A percentile compares a stretch with the other conserved stretches of the same genome.
These are phyloP conservation scores for Aphidoletes aphidimyza DNA, from an alignment of 2,888 invertebrate genomes.

Conservation along the genomic window DNA sequence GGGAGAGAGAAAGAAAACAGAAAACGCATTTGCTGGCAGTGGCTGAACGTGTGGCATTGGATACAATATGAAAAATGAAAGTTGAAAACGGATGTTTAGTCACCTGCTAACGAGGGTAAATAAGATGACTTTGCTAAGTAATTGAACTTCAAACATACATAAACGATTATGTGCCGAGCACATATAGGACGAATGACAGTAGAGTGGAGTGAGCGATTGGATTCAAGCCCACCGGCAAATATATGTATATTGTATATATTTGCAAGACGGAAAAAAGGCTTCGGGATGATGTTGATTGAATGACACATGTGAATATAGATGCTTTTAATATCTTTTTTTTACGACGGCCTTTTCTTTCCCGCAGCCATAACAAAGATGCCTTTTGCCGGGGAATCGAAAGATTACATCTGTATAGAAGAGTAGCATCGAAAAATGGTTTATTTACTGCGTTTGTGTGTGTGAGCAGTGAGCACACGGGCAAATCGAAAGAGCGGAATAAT, in stretches of 20 bases:
- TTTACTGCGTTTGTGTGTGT: too few species aligned
- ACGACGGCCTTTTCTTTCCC: conserved; percentile 3
- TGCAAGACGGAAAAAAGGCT: neutral
- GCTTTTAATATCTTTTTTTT: conserved; percentile 35
- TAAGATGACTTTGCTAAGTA: conserved; percentile 56
- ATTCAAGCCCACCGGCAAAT: conserved; percentile 36
- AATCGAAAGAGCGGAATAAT: conserved; percentile 25
- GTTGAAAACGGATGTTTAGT: conserved; percentile 56
- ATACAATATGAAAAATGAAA: conserved; percentile 55
- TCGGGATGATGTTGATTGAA: conserved; percentile 52
- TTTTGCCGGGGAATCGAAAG: neutral
- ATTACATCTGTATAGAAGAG: neutral
- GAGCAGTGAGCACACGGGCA: neutral
- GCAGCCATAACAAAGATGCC: conserved; percentile 40
- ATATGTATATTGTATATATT: neutral
- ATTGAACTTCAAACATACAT: conserved; percentile 55
- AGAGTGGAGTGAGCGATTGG: conserved; percentile 11
- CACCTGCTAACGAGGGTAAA: conserved; percentile 56
- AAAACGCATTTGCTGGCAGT: conserved; percentile 20
- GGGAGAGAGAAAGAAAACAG: neutral
- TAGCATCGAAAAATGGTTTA: neutral
- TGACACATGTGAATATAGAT: conserved; percentile 37
- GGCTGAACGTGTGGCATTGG: neutral
- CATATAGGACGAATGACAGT: neutral
- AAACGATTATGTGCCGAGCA: neutral